Evolutionary conservation across 2,797 vertebrate genomes (phyloP).

Genomic region (Trichosurus vulpecula): DNA sequence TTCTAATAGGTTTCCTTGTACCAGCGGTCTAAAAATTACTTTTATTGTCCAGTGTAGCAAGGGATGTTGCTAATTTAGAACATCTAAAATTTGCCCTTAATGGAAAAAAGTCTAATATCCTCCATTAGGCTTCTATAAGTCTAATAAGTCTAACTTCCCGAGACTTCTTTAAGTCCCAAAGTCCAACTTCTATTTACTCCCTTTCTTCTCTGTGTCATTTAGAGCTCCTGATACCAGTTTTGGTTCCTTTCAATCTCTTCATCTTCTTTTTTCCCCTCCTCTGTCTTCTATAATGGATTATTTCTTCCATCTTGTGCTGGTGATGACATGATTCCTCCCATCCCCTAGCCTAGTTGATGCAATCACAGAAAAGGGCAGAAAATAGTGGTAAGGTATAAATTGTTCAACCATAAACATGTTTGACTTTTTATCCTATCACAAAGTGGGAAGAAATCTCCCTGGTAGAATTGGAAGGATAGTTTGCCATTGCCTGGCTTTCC

Average conservation of each 20-base stretch:
- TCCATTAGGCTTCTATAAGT: too few species aligned
- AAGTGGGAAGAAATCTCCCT: neutral
- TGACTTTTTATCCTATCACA: neutral
- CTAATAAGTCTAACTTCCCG: too few species aligned
- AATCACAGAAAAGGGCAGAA: neutral
- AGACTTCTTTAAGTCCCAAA: neutral
- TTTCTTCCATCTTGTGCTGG: neutral
- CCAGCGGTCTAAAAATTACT: neutral
- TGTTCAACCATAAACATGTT: neutral
- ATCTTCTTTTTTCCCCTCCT: neutral
- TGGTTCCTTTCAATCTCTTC: neutral
- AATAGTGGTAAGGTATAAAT: neutral
- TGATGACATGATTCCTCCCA: neutral
- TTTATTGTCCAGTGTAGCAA: neutral
- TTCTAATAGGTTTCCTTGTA: neutral
- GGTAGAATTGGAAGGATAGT: neutral
- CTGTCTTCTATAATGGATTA: neutral
- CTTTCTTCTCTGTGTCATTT: neutral
- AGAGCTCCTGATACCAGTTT: neutral
- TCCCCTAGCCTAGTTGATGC: neutral
- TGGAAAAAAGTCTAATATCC: neutral
- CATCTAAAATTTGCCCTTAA: neutral
- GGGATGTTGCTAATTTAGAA: neutral
- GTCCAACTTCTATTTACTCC: neutral
- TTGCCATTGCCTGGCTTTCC: neutral